These are phyloP conservation scores for Cyprinus carpio DNA, from an alignment of 2,113 vertebrate species.

Conservation along the genomic window DNA sequence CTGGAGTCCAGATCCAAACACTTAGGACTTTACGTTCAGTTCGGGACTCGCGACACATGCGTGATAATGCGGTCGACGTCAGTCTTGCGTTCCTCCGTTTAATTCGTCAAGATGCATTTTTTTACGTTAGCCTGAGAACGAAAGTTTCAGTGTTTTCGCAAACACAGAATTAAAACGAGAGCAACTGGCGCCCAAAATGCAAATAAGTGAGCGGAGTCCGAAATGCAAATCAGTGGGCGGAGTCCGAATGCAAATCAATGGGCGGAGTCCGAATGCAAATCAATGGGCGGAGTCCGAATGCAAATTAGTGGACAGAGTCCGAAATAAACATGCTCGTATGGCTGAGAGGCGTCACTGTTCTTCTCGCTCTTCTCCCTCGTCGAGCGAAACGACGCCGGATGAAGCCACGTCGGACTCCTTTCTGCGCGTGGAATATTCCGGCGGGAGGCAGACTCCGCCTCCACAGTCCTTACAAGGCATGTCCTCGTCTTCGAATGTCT, in stretches of 20 bases:
- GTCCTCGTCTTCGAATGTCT: constrained; percentile 90
- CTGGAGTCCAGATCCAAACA: constrained; percentile 56
- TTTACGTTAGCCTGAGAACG: constrained; percentile 43
- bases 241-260: not conserved
- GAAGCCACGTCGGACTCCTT: constrained; percentile 91
- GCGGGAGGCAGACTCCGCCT: constrained; percentile 63
- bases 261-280: too few relatives aligned
- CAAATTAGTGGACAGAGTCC: constrained; percentile 13
- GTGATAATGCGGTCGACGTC: constrained; percentile 60
- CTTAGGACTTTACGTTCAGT: constrained; percentile 40
- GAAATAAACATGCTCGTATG: constrained; percentile 38
- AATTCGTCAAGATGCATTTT: constrained; percentile 4
- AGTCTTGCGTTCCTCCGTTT: constrained; percentile 47
- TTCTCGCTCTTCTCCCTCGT: constrained; percentile 75
- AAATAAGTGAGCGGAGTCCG: constrained; percentile 42
- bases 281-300: too few relatives aligned
- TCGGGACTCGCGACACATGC: constrained; percentile 77
- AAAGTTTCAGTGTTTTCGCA: constrained; percentile 68
- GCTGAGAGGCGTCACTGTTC: constrained; percentile 61
- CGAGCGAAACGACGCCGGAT: constrained; percentile 90
- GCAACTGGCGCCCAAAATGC: constrained; percentile 32
- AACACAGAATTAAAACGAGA: not conserved
- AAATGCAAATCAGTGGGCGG: too few relatives aligned
- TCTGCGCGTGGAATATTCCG: constrained; percentile 73
- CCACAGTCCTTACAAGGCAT: constrained; percentile 86